Evolutionary conservation across 1,140 invertebrate genomes (phyloP).

Genomic region (Neodiprion lecontei): DNA sequence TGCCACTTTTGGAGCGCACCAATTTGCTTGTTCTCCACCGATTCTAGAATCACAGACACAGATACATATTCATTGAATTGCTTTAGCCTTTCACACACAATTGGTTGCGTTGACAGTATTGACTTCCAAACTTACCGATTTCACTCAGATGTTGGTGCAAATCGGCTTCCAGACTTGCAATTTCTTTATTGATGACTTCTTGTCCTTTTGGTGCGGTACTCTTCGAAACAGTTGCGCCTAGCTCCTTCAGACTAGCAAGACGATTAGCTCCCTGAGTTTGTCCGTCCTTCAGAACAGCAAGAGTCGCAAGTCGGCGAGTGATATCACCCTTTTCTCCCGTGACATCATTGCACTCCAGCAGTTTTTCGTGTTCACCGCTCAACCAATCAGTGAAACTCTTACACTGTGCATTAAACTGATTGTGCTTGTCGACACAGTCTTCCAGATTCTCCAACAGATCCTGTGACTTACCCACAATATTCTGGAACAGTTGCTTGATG

Average conservation of each 20-base stretch:
- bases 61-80: conserved; percentile 21
- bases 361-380: conserved; percentile 75
- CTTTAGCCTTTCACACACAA: background rate
- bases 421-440: conserved; percentile 85
- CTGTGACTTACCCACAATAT: conserved; percentile 87
- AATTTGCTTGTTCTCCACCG: conserved; percentile 73
- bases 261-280: conserved; percentile 75
- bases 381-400: conserved; percentile 83
- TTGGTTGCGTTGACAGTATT: background rate
- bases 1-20: conserved; percentile 83
- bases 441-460: conserved; percentile 86
- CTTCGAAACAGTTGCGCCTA: conserved; percentile 74
- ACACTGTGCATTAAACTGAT: conserved; percentile 75
- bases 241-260: conserved; percentile 72
- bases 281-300: conserved; percentile 74
- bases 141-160: conserved; percentile 71
- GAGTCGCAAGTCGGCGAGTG: conserved; percentile 72
- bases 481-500: conserved; percentile 88
- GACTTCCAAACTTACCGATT: conserved; percentile 59
- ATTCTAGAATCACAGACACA: conserved; percentile 51
- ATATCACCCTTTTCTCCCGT: conserved; percentile 84
- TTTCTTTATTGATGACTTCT: conserved; percentile 76
- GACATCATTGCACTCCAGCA: conserved; percentile 78
- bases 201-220: conserved; percentile 83
- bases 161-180: conserved; percentile 72